Evolutionary conservation across 2,797 vertebrate species (phyloP), one percentile per base, ranked within the genome.

Genomic region (Peromyscus eremicus): DNA sequence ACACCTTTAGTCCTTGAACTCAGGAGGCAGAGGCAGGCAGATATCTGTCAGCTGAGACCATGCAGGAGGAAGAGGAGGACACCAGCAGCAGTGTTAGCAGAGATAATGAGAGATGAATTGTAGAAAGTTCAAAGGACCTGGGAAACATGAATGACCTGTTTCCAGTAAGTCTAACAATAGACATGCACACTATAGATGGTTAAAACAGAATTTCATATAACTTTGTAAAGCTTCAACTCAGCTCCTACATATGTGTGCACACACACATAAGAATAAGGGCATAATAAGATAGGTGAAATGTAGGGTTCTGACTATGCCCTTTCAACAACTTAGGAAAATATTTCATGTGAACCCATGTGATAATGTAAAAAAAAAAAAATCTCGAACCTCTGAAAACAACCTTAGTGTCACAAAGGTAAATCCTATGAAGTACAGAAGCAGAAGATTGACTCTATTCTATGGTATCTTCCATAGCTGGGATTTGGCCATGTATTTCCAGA

Each of bases 291-390:
- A 21, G 17, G 37, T 29, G 46, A 89, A 34, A 84, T 9, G 11
- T 55, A 10, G 46, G 16, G 14, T 43, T n/a, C 34, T 75, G 29
- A 40, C n/a, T 64, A 83, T 37, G 85, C 25, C 84, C 21, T 60
- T 40, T 23, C 34, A 77, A 86, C 17, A 40, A 46, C 52, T 84
- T 25, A 86, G 70, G 60, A 52, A 94, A 89, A 89, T 37, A 96
- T 1, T 84, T 70, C 76, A 77, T 16, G 27, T 66, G 14, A 91
- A 90, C 29, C 19, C 66, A 9, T 87, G 4, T 86, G 27, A 73
- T 80, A 82, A 80, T 52, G 21, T n/a, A 46, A 46, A 52, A 77
- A 91, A 94, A 92, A 71, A 91, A 86, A 66, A n/a, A 43, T 43
- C 25, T 37, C 34, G 13, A 94, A 82, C 5, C 23, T 80, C 66